Evolutionary conservation across 2,797 vertebrate species (phyloP).

Genomic region (Myotis findleyi): DNA sequence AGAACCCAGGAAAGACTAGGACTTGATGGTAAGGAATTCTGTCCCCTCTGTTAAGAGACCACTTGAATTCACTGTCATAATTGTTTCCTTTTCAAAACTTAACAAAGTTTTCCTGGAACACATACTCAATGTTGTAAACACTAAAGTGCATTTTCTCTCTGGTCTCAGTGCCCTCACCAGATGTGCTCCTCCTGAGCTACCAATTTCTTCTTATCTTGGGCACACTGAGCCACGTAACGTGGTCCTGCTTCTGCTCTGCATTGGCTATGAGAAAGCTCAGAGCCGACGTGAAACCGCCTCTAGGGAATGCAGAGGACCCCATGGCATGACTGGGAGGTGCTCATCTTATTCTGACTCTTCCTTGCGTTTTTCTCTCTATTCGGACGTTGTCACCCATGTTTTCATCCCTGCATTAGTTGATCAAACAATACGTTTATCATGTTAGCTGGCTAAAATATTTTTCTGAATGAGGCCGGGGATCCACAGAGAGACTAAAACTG

Average conservation of each 20-base stretch:
- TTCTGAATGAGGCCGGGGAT: background rate
- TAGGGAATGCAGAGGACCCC: background rate
- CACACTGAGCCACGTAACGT: background rate
- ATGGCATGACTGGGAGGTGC: background rate
- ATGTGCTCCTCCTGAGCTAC: background rate
- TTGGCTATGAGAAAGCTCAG: background rate
- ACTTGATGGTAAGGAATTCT: background rate
- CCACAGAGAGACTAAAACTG: background rate
- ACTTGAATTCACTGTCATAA: background rate
- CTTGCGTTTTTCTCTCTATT: background rate
- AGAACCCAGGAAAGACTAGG: background rate
- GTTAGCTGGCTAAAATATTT: background rate
- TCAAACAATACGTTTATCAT: background rate
- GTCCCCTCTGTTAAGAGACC: background rate
- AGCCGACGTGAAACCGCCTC: background rate
- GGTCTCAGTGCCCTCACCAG: background rate
- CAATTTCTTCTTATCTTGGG: background rate
- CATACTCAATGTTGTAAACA: background rate
- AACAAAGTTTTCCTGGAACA: background rate
- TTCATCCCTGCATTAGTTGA: background rate
- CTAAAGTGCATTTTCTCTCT: background rate
- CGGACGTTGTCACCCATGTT: background rate
- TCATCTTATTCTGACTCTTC: background rate
- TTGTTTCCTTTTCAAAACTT: constrained; percentile 31
- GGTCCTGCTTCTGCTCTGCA: background rate